Evolutionary conservation across 2,888 invertebrate species (phyloP), one percentile per base, ranked within the genome.

Genomic region (Drosophila mulleri): DNA sequence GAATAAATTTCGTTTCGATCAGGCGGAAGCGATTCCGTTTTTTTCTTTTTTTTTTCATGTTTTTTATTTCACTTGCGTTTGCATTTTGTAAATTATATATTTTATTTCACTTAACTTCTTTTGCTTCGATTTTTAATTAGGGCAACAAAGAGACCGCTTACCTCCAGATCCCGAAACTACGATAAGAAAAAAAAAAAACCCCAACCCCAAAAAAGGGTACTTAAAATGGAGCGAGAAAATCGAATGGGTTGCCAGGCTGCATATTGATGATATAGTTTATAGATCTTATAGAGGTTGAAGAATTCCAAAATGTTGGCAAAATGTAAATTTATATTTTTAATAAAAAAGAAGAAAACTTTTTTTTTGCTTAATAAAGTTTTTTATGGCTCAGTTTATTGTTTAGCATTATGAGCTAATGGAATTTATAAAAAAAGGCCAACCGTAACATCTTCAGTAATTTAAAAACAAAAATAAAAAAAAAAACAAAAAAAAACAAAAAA

Each of bases 41-140:
- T 23, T 23, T 23, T 23, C n/a, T 26, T 26, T 26, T 23, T 26
- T 26, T 66, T 64, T 66, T 23, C 23, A 66, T 69, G 47, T 41
- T 63, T 64, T 53, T 42, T 18, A 4, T 20, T 54, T 67, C 47
- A 53, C 63, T 65, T 62, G 60, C 61, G 45, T 69, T 61, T 61
- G 53, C 39, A 66, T 63, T 75, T 72, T 52, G 48, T 66, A 63
- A 63, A 74, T 67, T 52, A 67, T 23, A 50, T 62, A 75, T 72
- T 62, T 67, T 42, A 50, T 32, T 59, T 72, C 63, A 42, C 41
- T 63, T 9, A 23, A 67, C 58, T 57, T 54, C 60, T 42, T 71
- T 47, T 50, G 50, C 67, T 67, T 71, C 59, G 72, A 82, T 82
- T 89, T 88, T 88, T 78, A 88, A 88, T 85, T 88, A 78, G 78